Base-by-base conservation (phyloP, 2,888 invertebrate species). In the Drosophila glabriapex region DNA sequence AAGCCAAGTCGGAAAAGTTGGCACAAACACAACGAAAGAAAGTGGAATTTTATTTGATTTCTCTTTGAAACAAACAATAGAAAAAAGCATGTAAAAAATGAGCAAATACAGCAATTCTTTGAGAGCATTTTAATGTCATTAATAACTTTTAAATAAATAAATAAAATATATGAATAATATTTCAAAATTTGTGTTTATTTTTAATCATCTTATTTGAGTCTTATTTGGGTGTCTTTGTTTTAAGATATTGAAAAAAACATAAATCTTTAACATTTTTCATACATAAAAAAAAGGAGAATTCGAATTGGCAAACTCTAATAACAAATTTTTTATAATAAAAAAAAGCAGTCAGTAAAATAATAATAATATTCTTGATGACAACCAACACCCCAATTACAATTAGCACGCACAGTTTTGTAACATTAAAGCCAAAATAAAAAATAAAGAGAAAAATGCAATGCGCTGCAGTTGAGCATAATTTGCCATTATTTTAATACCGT, bases 401-500 rank as follows among this genome's bases (percentile, higher is more conserved):
- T 35, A 14, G 35, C 35, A 35, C 14, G 5, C 14, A 35, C 4
- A 35, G 14, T 35, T 14, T 35, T 35, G 35, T 14, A 35, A 35
- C 4, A 35, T 35, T 14, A 14, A 35, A 35, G 4, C 1, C 0
- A 35, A 14, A 29, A 7, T 29, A 10, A 10, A 33, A 31, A 31
- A 31, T 31, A 7, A 29, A 29, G 5, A 33, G 4, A 33, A 12
- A 19, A 63, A 31, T 41, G 55, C 60, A 66, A 28, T 49, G 59
- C 25, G 43, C 28, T 46, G 58, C 52, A 39, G 73, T 66, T 60
- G 41, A 70, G 59, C 74, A 77, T 77, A 80, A 68, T 79, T 77
- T 69, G 68, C 71, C 54, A 83, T 83, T 78, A 85, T 75, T 68
- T 77, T 74, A 80, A 76, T 83, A 60, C 76, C 73, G 72, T 82